Evolutionary conservation across 1,140 invertebrate genomes (phyloP), one percentile per base, ranked within the genome.

Genomic region (Sycophaga agraensis): DNA sequence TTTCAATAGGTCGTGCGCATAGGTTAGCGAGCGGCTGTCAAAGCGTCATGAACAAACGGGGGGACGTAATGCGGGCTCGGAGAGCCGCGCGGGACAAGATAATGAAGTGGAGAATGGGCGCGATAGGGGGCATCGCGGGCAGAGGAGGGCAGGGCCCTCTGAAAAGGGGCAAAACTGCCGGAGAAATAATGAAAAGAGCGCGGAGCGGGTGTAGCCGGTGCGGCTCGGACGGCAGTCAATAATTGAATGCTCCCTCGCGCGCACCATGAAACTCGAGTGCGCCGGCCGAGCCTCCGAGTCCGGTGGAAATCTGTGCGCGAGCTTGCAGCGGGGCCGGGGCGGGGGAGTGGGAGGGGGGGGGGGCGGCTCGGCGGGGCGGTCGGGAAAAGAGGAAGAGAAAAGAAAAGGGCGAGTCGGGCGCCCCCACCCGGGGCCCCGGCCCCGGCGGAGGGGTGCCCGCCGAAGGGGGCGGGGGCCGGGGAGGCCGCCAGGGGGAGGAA

Each of bases 401-500:
- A 51, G n/a, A 14, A 39, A 51, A 53, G 37, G 28, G 24, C 4
- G 24, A 42, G 24, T 14, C 21, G 46, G 14, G 43, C n/a, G n/a
- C n/a, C n/a, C n/a, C n/a, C n/a, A n/a, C n/a, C n/a, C n/a, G n/a
- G n/a, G 16, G 37, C 17, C n/a, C 24, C 50, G 35, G 66, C 31
- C 28, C 4, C 31, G 21, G 49, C 19, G 55, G 22, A 19, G n/a
- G 31, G 16, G 37, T 50, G 46, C 9, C 14, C 17, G 26, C 1
- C 14, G 46, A 2, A 11, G 46, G 24, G n/a, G 53, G 34, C 53
- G 59, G 60, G 56, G 59, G 57, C 57, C n/a, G 16, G 19, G 16
- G 31, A 19, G 31, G 19, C 16, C 35, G 43, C 31, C 64, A 54
- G 43, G 49, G 56, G 22, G 59, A 51, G 66, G 66, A 70, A 68